A percentile compares a stretch with the other conserved stretches of the same genome.
phyloP scores from a whole-genome alignment of 92 coral and sea anemone species.

The Phymanthus crucifer region DNA sequence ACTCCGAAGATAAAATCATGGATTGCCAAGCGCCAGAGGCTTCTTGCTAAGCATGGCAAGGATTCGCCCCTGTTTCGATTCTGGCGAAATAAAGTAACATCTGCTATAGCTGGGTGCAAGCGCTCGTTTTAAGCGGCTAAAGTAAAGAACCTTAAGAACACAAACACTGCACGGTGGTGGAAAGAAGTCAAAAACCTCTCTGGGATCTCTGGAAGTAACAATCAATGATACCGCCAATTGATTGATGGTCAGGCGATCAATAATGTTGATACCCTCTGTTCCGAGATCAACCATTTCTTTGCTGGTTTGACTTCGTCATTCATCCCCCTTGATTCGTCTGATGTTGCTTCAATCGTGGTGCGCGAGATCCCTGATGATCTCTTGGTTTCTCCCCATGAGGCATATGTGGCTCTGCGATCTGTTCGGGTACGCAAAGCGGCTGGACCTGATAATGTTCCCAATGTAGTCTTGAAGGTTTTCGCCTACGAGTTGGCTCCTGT shows the following conservation, averaged over 20 bases:
- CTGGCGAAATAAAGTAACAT: constrained; percentile 20
- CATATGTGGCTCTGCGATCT: constrained; percentile 12
- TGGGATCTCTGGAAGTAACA: constrained; percentile 24
- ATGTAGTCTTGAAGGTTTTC: constrained; percentile 8
- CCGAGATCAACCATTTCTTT: constrained; percentile 41
- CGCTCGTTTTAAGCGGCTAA: constrained; percentile 16
- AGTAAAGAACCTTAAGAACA: constrained; percentile 40
- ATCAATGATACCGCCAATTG: constrained; percentile 33
- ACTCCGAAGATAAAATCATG: constrained; percentile 2
- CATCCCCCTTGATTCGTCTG: constrained; percentile 35
- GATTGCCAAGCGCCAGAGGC: constrained; percentile 26
- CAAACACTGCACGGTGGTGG: constrained; percentile 41
- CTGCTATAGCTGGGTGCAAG: constrained; percentile 10
- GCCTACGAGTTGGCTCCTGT: too few relatives aligned
- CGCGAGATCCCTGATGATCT: constrained; percentile 42
- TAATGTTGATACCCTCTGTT: constrained; percentile 31
- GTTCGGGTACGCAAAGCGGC: constrained; percentile 31
- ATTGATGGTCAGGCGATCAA: constrained; percentile 26
- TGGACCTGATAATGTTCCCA: constrained; percentile 42
- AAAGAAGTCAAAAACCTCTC: constrained; percentile 7
- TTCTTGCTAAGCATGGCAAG: constrained; percentile 26
- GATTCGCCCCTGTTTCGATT: constrained; percentile 19
- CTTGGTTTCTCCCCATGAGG: constrained; percentile 28
- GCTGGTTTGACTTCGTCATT: constrained; percentile 41
- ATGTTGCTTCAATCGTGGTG: constrained; percentile 31